These are phyloP conservation scores for Torymus tubicola DNA, from an alignment of 2,888 invertebrate genomes.

Conservation along the genomic window DNA sequence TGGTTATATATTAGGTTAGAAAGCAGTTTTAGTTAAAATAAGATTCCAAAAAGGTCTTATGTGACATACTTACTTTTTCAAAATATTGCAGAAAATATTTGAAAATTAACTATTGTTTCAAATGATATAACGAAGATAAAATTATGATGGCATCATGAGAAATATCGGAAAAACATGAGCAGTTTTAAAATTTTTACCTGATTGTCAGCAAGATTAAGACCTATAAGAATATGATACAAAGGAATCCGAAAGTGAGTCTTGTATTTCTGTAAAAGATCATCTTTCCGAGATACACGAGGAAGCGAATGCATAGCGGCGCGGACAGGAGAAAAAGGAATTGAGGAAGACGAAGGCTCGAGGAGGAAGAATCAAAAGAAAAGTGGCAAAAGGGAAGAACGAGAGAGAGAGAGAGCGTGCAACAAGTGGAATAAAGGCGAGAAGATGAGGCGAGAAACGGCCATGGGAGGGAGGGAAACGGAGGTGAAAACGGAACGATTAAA, in stretches of 20 bases:
- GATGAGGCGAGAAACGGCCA: not conserved
- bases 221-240: not conserved
- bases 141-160: too few relatives aligned
- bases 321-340: conserved; percentile 4
- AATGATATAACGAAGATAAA: too few relatives aligned
- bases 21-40: too few relatives aligned
- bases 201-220: conserved; percentile 32
- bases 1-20: too few relatives aligned
- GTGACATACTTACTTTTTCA: too few relatives aligned
- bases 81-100: too few relatives aligned
- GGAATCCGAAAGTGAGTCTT: conserved; percentile 40
- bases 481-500: conserved; percentile 54
- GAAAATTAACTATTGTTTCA: too few relatives aligned
- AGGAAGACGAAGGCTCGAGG: conserved; percentile 13
- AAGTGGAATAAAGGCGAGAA: conserved; percentile 11
- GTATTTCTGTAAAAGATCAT: conserved; percentile 33
- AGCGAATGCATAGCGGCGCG: conserved; percentile 22
- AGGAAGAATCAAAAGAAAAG: conserved; percentile 24
- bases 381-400: conserved; percentile 7
- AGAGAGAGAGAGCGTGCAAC: not conserved
- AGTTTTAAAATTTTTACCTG: conserved; percentile 18
- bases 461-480: conserved; percentile 30
- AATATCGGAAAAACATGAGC: too few relatives aligned
- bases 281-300: conserved; percentile 40
- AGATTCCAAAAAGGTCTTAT: too few relatives aligned